phyloP scores from a whole-genome alignment of 2,888 invertebrate genomes.

The Andrena camellia region DNA sequence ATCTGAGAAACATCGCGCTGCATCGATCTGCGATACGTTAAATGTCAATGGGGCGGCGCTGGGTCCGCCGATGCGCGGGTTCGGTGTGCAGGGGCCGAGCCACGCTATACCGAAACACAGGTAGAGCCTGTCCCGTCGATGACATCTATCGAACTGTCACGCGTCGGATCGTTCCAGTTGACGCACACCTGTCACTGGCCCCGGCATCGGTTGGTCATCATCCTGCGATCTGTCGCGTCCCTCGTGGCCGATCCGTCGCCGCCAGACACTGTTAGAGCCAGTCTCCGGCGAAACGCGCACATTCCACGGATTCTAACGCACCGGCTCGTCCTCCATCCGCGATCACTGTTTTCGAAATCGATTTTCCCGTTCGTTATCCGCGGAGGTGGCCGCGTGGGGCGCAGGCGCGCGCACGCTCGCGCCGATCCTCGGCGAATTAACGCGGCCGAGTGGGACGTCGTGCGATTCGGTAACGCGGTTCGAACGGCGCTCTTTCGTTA shows the following conservation, averaged over 20 bases:
- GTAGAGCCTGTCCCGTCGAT: constrained; percentile 19
- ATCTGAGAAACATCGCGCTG: constrained; percentile 77
- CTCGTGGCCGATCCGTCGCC: neutral
- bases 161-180: neutral
- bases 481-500: neutral
- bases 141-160: constrained; percentile 35
- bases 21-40: constrained; percentile 68
- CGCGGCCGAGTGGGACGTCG: neutral
- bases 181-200: constrained; percentile 33
- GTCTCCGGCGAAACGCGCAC: neutral
- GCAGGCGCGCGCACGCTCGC: neutral
- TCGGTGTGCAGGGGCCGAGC: constrained; percentile 15
- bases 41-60: constrained; percentile 60
- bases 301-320: neutral
- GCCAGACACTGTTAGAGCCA: neutral
- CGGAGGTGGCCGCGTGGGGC: neutral
- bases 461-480: neutral
- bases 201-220: neutral
- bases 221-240: neutral
- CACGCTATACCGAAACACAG: constrained; percentile 32
- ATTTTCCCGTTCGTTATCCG: neutral
- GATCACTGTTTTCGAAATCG: neutral
- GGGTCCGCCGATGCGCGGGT: constrained; percentile 37
- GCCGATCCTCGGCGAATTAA: neutral
- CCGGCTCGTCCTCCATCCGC: too few species aligned